These are phyloP conservation scores for Channa striata DNA, from an alignment of 2,797 vertebrate genomes.

Conservation along the genomic window DNA sequence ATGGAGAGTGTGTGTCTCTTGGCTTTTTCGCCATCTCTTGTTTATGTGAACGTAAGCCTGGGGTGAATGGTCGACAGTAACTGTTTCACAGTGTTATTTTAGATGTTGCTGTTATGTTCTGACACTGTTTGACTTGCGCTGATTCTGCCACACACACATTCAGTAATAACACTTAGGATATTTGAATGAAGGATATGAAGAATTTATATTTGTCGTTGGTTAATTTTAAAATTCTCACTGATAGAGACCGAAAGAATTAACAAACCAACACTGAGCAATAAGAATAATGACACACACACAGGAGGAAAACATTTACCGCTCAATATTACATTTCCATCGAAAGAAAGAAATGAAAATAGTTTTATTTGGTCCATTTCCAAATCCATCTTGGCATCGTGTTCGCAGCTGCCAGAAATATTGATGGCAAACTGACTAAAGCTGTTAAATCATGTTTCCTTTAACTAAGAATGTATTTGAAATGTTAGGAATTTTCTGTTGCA, in stretches of 20 bases:
- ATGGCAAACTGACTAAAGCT: neutral
- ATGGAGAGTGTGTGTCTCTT: slow-evolving; percentile 31
- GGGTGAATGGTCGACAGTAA: slow-evolving; percentile 70
- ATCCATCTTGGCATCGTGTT: neutral
- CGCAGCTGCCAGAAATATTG: neutral
- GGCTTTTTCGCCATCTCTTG: slow-evolving; percentile 30
- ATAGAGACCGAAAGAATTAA: neutral
- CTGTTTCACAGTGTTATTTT: slow-evolving; percentile 54
- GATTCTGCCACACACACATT: slow-evolving; percentile 2
- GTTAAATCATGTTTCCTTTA: neutral
- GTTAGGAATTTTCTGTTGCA: neutral
- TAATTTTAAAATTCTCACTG: neutral
- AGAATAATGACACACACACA: neutral
- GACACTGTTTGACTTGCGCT: slow-evolving; percentile 3
- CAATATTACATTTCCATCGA: neutral
- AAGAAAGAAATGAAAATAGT: neutral
- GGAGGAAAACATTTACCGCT: neutral
- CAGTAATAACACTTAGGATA: neutral
- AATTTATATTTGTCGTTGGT: neutral
- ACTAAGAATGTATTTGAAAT: neutral
- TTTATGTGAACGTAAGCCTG: slow-evolving; percentile 58
- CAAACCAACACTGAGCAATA: too few species aligned
- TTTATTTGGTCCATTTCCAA: slow-evolving; percentile 1
- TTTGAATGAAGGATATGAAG: slow-evolving; percentile 1
- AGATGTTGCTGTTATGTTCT: slow-evolving; percentile 36